Percentiles rank a stretch among this genome's conserved stretches.
Conservation (phyloP, 2,797 vertebrate genomes). For the Micrastur ruficollis region DNA sequence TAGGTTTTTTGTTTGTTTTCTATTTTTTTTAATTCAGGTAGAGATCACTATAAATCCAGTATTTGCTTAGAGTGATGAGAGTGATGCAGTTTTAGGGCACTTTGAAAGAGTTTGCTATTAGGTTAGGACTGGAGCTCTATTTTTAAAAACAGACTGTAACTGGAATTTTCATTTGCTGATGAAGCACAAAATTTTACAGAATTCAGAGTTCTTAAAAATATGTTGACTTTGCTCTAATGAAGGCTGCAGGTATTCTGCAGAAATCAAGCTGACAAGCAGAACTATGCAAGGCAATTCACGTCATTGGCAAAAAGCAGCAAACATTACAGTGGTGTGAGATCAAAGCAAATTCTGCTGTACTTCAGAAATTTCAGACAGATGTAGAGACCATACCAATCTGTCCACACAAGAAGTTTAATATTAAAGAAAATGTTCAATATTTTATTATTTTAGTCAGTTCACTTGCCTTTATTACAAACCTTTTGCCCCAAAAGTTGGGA, state of each 20-base stretch:
- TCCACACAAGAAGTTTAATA: background rate
- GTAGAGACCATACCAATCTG: background rate
- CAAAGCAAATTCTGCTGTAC: background rate
- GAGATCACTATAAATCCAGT: background rate
- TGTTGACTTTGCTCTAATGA: background rate
- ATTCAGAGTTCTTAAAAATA: background rate
- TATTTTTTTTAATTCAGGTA: background rate
- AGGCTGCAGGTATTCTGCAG: background rate
- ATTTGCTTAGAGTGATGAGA: background rate
- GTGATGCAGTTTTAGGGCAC: background rate
- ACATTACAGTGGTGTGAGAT: background rate
- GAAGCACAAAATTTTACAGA: background rate
- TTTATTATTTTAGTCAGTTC: background rate
- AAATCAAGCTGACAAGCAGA: slow-evolving; percentile 18
- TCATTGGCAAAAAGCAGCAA: background rate
- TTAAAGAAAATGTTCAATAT: background rate
- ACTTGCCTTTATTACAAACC: background rate
- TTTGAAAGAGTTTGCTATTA: background rate
- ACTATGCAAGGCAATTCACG: background rate
- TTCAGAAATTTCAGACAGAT: background rate
- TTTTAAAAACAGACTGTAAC: background rate
- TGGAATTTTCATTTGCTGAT: background rate
- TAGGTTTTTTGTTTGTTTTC: background rate
- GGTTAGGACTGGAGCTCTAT: background rate
- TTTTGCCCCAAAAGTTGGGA: background rate